Percentiles rank a stretch among this genome's conserved stretches.
Conservation (phyloP, 2,888 invertebrate species). For the Tenthredo notha region DNA sequence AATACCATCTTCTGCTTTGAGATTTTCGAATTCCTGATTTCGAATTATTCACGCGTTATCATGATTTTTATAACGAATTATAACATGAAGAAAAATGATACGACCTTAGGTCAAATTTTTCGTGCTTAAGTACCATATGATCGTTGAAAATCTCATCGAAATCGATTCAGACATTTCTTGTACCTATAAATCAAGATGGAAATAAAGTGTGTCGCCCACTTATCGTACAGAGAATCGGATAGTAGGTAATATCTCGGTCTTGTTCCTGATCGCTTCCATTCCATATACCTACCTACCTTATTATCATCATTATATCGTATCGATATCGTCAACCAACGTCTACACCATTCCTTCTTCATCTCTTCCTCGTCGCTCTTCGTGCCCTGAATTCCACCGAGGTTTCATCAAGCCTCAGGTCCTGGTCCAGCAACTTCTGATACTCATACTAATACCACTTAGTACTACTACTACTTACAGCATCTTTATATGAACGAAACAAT, state of each 20-base stretch:
- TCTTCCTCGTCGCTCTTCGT: constrained; percentile 40
- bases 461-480: neutral
- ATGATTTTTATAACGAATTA: too few species aligned
- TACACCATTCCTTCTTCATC: constrained; percentile 28
- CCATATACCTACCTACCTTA: neutral
- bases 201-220: neutral
- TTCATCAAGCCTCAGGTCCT: neutral
- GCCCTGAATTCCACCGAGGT: constrained; percentile 30
- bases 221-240: neutral
- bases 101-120: too few species aligned
- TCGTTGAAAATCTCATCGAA: too few species aligned
- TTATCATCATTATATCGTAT: constrained; percentile 36
- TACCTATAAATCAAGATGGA: too few species aligned
- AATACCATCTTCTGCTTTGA: too few species aligned
- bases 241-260: neutral
- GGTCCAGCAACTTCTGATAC: neutral
- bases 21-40: too few species aligned
- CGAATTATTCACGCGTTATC: too few species aligned
- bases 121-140: too few species aligned
- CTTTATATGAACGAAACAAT: neutral
- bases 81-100: too few species aligned
- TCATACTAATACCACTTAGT: neutral
- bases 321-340: constrained; percentile 16
- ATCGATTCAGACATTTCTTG: too few species aligned
- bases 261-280: neutral